These are phyloP conservation scores for Drosophila nikananu DNA, from an alignment of 1,140 invertebrate genomes.

Conservation along the genomic window DNA sequence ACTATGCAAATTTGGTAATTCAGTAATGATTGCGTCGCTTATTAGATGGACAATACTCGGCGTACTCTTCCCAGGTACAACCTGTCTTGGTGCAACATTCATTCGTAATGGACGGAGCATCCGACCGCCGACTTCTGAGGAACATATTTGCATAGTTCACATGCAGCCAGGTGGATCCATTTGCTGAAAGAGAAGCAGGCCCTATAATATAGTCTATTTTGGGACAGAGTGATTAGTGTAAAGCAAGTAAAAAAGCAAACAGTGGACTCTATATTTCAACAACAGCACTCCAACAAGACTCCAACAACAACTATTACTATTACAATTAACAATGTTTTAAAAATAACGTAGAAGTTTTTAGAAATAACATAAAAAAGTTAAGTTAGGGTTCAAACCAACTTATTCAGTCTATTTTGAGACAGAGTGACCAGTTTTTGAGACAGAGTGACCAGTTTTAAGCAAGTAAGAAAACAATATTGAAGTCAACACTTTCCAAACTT, in stretches of 20 bases:
- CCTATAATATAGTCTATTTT: too few relatives aligned
- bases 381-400: background rate
- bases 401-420: too few relatives aligned
- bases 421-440: too few relatives aligned
- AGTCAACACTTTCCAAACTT: too few relatives aligned
- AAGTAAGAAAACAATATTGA: too few relatives aligned
- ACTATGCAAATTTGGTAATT: conserved; percentile 23
- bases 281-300: background rate
- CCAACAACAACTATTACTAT: background rate
- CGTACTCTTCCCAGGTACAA: conserved; percentile 89
- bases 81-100: conserved; percentile 87
- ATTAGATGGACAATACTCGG: conserved; percentile 88
- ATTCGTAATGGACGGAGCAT: conserved; percentile 86
- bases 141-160: conserved; percentile 80
- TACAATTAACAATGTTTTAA: background rate
- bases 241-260: background rate
- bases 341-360: background rate
- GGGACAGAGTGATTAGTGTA: too few relatives aligned
- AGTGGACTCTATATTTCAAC: background rate
- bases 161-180: conserved; percentile 80
- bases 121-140: conserved; percentile 75
- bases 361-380: background rate
- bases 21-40: conserved; percentile 85
- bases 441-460: too few relatives aligned
- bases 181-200: conserved; percentile 13